Conservation (phyloP, 2,113 vertebrate species). For the Struthio camelus region DNA sequence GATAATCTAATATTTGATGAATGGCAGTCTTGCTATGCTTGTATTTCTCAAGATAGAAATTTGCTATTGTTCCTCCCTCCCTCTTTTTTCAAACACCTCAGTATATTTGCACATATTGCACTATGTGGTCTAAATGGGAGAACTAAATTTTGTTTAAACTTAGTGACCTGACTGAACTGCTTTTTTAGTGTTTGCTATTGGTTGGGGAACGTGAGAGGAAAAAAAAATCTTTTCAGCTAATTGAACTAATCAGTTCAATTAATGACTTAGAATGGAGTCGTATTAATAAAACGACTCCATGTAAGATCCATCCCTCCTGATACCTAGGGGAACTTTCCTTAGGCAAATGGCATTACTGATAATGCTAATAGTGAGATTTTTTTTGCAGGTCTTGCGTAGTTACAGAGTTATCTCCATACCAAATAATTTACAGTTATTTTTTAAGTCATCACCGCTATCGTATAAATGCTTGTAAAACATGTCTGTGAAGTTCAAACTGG, state of each 20-base stretch:
- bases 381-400: background rate
- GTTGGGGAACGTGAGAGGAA: background rate
- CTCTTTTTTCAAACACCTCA: background rate
- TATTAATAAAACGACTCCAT: background rate
- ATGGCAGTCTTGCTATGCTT: background rate
- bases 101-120: accelerated
- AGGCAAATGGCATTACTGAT: background rate
- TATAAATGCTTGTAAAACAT: background rate
- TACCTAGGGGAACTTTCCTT: background rate
- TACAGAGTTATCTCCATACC: background rate
- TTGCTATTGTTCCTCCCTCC: background rate
- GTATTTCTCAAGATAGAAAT: background rate
- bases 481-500: background rate
- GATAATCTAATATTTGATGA: background rate
- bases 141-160: background rate
- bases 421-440: background rate
- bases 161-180: background rate
- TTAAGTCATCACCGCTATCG: background rate
- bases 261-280: background rate
- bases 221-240: background rate
- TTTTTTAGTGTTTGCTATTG: background rate
- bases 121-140: background rate
- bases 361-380: background rate
- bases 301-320: background rate
- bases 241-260: background rate